Evolutionary conservation across 2,113 vertebrate species (phyloP).

Genomic region (Vulpes vulpes): DNA sequence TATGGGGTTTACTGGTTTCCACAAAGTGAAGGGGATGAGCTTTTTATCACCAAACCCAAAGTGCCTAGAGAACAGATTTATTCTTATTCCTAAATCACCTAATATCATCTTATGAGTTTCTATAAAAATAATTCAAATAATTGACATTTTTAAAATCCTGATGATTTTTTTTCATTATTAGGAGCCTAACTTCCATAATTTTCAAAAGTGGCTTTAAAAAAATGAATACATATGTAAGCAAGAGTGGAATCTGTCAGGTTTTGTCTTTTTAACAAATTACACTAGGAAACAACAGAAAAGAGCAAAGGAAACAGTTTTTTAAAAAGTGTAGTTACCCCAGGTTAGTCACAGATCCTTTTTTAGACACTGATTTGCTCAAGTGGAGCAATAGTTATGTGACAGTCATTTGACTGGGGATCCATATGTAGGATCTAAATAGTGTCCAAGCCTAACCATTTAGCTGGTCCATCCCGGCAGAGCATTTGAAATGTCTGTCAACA

Average conservation of each 20-base stretch:
- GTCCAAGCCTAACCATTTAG: not conserved
- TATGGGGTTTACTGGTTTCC: not conserved
- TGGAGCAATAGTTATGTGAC: not conserved
- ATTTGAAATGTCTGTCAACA: slow-evolving; percentile 31
- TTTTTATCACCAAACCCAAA: not conserved
- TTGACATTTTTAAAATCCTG: not conserved
- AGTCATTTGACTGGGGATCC: not conserved
- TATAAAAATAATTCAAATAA: slow-evolving; percentile 34
- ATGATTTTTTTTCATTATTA: not conserved
- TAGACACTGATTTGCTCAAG: slow-evolving; percentile 20
- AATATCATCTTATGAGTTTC: not conserved
- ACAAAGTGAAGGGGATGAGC: not conserved
- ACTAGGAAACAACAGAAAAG: not conserved
- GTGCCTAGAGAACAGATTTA: not conserved
- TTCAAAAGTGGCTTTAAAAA: not conserved
- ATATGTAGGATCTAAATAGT: slow-evolving; percentile 18
- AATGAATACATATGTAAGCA: not conserved
- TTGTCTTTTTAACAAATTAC: not conserved
- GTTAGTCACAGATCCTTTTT: not conserved
- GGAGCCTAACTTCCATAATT: not conserved
- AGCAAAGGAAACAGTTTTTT: not conserved
- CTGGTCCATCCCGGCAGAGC: not conserved
- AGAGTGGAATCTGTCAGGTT: not conserved
- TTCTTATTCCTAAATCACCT: not conserved
- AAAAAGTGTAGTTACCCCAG: not conserved